These are phyloP conservation scores for Epinotia brunnichana DNA, from an alignment of 2,888 invertebrate species.

Conservation along the genomic window DNA sequence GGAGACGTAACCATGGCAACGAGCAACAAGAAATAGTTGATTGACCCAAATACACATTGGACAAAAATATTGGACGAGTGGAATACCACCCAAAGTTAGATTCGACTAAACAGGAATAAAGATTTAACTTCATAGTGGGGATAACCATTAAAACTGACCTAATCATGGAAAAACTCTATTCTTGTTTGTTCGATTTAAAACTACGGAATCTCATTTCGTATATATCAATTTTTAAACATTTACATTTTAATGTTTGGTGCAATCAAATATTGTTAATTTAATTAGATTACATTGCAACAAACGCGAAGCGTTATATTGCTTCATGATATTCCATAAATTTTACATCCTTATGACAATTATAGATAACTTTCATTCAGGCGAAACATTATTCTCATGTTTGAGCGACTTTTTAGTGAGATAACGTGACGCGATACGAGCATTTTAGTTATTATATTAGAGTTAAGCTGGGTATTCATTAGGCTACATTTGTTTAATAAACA, in stretches of 20 bases:
- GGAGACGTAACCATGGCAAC: too few relatives aligned
- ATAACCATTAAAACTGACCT: neutral
- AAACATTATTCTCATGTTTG: neutral
- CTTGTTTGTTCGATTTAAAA: constrained; percentile 20
- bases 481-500: too few relatives aligned
- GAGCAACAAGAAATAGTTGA: too few relatives aligned
- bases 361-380: neutral
- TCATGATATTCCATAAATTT: constrained; percentile 2
- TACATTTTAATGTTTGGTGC: constrained; percentile 33
- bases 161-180: neutral
- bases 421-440: neutral
- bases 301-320: constrained; percentile 19
- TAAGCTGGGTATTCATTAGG: too few relatives aligned
- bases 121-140: neutral
- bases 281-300: constrained; percentile 31
- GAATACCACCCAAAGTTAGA: too few relatives aligned
- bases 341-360: neutral
- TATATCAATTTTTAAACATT: constrained; percentile 4
- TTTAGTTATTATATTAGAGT: neutral
- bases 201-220: constrained; percentile 3
- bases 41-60: too few relatives aligned
- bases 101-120: neutral
- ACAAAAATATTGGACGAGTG: too few relatives aligned
- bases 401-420: neutral
- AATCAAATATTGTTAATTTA: constrained; percentile 9